phyloP scores from a whole-genome alignment of 2,888 invertebrate species.

The Acleris emargana region DNA sequence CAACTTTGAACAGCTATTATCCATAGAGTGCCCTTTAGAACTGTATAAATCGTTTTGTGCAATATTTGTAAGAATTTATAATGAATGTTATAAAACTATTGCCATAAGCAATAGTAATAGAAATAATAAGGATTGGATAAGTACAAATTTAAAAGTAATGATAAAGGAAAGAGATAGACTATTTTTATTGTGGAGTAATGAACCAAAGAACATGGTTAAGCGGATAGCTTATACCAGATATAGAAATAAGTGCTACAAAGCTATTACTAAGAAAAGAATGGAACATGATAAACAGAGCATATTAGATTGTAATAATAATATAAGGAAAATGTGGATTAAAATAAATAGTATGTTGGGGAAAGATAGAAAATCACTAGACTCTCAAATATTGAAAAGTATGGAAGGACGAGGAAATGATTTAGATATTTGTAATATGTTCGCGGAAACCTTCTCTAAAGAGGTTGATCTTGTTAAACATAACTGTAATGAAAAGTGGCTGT shows the following conservation, averaged over 20 bases:
- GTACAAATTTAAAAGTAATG: neutral
- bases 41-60: neutral
- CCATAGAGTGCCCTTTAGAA: neutral
- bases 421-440: slow-evolving; percentile 1
- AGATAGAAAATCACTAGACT: neutral
- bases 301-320: neutral
- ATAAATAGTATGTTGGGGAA: neutral
- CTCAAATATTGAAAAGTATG: neutral
- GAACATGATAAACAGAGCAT: slow-evolving; percentile 1
- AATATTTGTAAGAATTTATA: neutral
- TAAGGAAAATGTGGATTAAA: too few relatives aligned
- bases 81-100: neutral
- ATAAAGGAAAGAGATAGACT: slow-evolving; percentile 3
- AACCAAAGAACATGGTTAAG: slow-evolving; percentile 39
- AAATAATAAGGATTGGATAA: neutral
- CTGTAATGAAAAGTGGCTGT: neutral
- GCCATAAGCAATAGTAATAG: neutral
- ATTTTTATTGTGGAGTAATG: slow-evolving; percentile 34
- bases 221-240: slow-evolving; percentile 37
- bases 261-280: neutral
- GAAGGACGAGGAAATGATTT: neutral
- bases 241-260: slow-evolving; percentile 28
- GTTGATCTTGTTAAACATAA: neutral
- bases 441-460: neutral
- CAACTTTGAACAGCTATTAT: neutral